phyloP scores from a whole-genome alignment of 1,140 invertebrate genomes.

The Halotydeus destructor region DNA sequence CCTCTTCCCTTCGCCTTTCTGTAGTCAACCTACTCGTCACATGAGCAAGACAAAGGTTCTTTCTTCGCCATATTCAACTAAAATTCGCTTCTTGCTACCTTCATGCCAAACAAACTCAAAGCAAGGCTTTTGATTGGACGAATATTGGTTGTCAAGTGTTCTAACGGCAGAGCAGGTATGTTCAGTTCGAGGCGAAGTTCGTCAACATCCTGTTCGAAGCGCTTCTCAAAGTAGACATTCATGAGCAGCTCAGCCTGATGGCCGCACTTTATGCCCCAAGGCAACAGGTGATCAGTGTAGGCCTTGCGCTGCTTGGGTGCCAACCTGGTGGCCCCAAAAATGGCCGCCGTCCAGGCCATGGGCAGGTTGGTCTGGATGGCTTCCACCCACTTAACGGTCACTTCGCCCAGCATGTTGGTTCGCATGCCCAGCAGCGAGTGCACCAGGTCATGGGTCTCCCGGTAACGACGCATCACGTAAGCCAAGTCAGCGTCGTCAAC shows the following conservation, averaged over 20 bases:
- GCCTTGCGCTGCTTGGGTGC: slow-evolving; percentile 55
- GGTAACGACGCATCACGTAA: slow-evolving; percentile 89
- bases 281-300: slow-evolving; percentile 55
- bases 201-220: slow-evolving; percentile 66
- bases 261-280: slow-evolving; percentile 69
- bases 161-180: slow-evolving; percentile 18
- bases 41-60: too few relatives aligned
- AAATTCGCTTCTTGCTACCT: too few relatives aligned
- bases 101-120: too few relatives aligned
- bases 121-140: too few relatives aligned
- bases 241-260: slow-evolving; percentile 48
- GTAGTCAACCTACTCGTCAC: too few relatives aligned
- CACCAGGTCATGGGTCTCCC: slow-evolving; percentile 85
- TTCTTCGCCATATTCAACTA: too few relatives aligned
- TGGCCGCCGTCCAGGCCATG: slow-evolving; percentile 65
- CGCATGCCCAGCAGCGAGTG: slow-evolving; percentile 78
- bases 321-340: slow-evolving; percentile 62
- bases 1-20: too few relatives aligned
- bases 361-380: slow-evolving; percentile 68
- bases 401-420: slow-evolving; percentile 73
- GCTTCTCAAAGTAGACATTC: slow-evolving; percentile 73
- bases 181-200: slow-evolving; percentile 43
- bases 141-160: too few relatives aligned
- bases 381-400: slow-evolving; percentile 88
- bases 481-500: slow-evolving; percentile 71